phyloP scores from a whole-genome alignment of 1,140 invertebrate genomes.

The Eupeodes corollae region DNA sequence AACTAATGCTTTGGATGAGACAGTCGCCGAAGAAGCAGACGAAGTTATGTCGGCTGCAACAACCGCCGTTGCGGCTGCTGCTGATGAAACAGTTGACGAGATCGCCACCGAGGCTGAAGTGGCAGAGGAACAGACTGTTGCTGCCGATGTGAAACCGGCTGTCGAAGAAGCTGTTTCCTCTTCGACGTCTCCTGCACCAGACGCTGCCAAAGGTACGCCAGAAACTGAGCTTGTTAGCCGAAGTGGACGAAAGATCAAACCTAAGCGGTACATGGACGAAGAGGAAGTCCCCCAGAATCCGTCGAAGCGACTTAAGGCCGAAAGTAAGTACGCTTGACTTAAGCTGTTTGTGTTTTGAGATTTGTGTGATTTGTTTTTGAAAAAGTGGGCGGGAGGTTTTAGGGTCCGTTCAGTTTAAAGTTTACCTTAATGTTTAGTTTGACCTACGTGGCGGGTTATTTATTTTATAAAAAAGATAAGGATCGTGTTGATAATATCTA shows the following conservation, averaged over 20 bases:
- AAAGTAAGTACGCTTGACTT: constrained; percentile 4
- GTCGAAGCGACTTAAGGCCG: constrained; percentile 4
- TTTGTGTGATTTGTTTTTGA: too few relatives aligned
- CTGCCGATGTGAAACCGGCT: not conserved
- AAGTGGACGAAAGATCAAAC: constrained; percentile 63
- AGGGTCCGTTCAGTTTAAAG: too few relatives aligned
- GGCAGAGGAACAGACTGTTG: not conserved
- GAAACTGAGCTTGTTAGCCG: constrained; percentile 49
- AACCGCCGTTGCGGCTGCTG: not conserved
- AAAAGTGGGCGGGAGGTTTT: too few relatives aligned
- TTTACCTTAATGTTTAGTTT: too few relatives aligned
- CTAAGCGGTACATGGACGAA: constrained; percentile 43
- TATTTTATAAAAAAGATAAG: too few relatives aligned
- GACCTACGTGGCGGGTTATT: too few relatives aligned
- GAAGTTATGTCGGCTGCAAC: not conserved
- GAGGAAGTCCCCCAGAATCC: constrained; percentile 11
- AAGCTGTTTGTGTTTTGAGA: constrained; percentile 9
- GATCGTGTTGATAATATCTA: too few relatives aligned
- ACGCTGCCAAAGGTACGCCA: not conserved
- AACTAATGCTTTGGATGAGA: not conserved
- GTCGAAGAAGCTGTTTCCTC: not conserved
- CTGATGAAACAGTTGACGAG: constrained; percentile 1
- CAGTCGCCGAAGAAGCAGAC: not conserved
- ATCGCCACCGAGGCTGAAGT: constrained; percentile 2
- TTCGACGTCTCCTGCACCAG: not conserved